A percentile compares a stretch with the other conserved stretches of the same genome.
Evolutionary conservation across 2,113 vertebrate genomes (phyloP).

Genomic region (Phyllostomus discolor): DNA sequence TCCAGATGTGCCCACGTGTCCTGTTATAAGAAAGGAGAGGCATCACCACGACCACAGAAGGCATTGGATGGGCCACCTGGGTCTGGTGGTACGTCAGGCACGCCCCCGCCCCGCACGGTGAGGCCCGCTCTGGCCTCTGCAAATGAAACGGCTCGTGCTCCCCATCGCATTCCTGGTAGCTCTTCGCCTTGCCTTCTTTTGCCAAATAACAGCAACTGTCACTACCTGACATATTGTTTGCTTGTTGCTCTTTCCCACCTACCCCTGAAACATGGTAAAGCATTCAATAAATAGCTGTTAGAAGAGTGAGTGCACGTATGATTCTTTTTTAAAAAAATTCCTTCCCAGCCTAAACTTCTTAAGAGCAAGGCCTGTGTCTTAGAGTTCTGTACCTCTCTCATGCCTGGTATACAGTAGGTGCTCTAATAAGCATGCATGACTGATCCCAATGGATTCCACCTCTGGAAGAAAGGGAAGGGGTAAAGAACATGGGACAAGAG

Average conservation of each 20-base stretch:
- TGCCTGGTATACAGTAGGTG: neutral
- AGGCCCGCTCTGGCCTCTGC: neutral
- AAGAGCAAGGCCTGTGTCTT: neutral
- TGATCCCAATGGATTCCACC: neutral
- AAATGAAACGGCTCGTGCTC: rapidly evolving
- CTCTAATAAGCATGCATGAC: neutral
- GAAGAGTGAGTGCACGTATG: no score
- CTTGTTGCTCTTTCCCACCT: neutral
- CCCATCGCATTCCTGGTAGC: rapidly evolving
- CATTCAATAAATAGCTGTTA: neutral
- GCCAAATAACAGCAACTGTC: neutral
- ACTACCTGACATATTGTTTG: no score
- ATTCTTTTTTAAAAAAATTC: no score
- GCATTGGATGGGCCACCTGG: rapidly evolving
- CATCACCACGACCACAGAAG: rapidly evolving
- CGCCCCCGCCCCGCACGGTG: rapidly evolving
- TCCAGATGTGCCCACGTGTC: rapidly evolving
- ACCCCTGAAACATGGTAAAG: neutral
- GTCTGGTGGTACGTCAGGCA: neutral
- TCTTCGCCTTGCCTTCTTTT: no score
- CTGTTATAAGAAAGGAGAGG: neutral
- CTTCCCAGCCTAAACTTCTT: neutral
- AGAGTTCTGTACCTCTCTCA: neutral
- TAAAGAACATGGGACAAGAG: neutral
- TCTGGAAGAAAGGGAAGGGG: neutral